A percentile compares a stretch with the other conserved stretches of the same genome.
phyloP scores from a whole-genome alignment of 2,113 vertebrate genomes.

The Strix uralensis region DNA sequence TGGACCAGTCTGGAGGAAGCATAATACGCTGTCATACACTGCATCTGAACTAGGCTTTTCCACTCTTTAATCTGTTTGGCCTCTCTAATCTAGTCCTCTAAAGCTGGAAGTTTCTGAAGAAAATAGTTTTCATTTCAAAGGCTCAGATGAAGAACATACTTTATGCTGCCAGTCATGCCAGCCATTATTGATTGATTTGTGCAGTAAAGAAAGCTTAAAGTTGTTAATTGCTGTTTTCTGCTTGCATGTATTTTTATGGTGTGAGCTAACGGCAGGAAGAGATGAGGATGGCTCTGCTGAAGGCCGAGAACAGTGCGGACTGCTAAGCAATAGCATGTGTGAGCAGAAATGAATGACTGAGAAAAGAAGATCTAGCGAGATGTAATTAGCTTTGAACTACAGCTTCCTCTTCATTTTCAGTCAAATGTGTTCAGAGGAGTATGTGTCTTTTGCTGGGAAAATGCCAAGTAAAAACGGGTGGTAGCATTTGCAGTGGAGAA shows the following conservation, averaged over 20 bases:
- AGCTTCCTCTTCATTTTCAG: conserved; percentile 40
- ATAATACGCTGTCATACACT: background rate
- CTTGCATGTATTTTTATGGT: conserved; percentile 59
- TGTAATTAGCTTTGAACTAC: conserved; percentile 48
- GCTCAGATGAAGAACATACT: conserved; percentile 3
- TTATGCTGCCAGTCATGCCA: conserved; percentile 42
- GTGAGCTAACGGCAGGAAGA: conserved; percentile 42
- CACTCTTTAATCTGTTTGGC: background rate
- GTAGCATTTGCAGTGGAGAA: conserved; percentile 28
- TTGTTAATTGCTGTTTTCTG: conserved; percentile 59
- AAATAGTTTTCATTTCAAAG: conserved; percentile 15
- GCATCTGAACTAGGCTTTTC: background rate
- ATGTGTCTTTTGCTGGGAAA: conserved; percentile 5
- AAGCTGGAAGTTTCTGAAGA: conserved; percentile 12
- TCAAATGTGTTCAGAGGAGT: conserved; percentile 34
- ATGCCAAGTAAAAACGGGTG: background rate
- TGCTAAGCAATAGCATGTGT: conserved; percentile 39
- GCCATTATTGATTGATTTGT: conserved; percentile 43
- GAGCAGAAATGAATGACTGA: conserved; percentile 33
- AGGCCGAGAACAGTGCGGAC: conserved; percentile 23
- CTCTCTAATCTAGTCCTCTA: background rate
- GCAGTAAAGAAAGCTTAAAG: conserved; percentile 46
- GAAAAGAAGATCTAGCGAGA: conserved; percentile 32
- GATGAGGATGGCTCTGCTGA: conserved; percentile 37
- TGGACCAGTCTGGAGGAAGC: background rate